Evolutionary conservation across 2,888 invertebrate genomes (phyloP).

Genomic region (Eumerus sabulonum): DNA sequence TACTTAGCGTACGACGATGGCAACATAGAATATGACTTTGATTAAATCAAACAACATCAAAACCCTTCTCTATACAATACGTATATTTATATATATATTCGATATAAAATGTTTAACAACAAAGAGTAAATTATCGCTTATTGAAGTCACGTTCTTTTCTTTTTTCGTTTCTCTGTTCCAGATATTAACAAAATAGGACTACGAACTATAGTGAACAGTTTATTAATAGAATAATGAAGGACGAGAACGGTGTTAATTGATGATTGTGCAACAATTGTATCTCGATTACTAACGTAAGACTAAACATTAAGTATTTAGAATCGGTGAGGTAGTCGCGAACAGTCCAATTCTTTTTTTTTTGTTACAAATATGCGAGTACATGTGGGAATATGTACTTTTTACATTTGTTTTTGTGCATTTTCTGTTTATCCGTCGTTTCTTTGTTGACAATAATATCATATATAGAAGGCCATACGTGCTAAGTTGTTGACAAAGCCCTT

Average conservation of each 20-base stretch:
- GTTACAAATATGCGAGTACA: background rate
- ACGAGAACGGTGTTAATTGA: background rate
- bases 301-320: background rate
- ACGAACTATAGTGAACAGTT: no score
- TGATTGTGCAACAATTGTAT: background rate
- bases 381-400: background rate
- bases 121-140: slow-evolving; percentile 63
- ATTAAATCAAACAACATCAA: slow-evolving; percentile 64
- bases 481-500: no score
- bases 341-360: background rate
- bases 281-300: background rate
- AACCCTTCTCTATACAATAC: slow-evolving; percentile 4
- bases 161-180: slow-evolving; percentile 40
- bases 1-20: slow-evolving; percentile 77
- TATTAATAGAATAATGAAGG: slow-evolving; percentile 17
- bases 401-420: no score
- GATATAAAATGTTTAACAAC: slow-evolving; percentile 59
- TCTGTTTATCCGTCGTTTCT: no score
- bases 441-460: no score
- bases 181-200: slow-evolving; percentile 21
- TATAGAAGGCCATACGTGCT: no score
- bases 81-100: slow-evolving; percentile 36
- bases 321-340: background rate
- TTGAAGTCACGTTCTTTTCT: slow-evolving; percentile 59
- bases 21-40: slow-evolving; percentile 75